phyloP scores from a whole-genome alignment of 2,888 invertebrate genomes.

The Phanerotoma sp. region DNA sequence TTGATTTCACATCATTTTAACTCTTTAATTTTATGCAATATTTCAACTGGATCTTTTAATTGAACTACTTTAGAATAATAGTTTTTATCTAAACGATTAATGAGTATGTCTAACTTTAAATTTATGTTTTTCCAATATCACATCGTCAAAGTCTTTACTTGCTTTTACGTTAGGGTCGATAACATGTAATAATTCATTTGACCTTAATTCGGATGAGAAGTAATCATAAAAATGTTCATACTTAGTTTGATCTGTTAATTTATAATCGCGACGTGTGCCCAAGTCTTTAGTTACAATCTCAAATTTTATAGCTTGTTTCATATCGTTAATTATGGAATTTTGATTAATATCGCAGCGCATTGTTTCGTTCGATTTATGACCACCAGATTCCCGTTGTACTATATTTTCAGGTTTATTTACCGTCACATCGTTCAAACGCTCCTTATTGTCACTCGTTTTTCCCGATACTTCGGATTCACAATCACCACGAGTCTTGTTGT shows the following conservation, averaged over 20 bases:
- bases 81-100: slow-evolving; percentile 30
- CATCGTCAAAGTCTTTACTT: slow-evolving; percentile 20
- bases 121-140: slow-evolving; percentile 27
- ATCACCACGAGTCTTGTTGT: no score
- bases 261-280: no score
- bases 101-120: slow-evolving; percentile 33
- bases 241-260: slow-evolving; percentile 17
- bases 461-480: no score
- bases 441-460: no score
- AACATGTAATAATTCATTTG: slow-evolving; percentile 29
- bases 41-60: slow-evolving; percentile 29
- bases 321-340: no score
- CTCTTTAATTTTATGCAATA: slow-evolving; percentile 28
- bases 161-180: slow-evolving; percentile 24
- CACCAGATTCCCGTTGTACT: not conserved
- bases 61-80: slow-evolving; percentile 30
- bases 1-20: slow-evolving; percentile 29
- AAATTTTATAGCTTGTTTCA: slow-evolving; percentile 27
- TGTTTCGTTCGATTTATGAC: no score
- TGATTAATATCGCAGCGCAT: slow-evolving; percentile 9
- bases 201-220: slow-evolving; percentile 31
- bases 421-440: no score
- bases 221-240: slow-evolving; percentile 32
- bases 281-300: slow-evolving; percentile 27
- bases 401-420: no score